phyloP scores from a whole-genome alignment of 2,797 vertebrate genomes.

The Mallotus villosus region DNA sequence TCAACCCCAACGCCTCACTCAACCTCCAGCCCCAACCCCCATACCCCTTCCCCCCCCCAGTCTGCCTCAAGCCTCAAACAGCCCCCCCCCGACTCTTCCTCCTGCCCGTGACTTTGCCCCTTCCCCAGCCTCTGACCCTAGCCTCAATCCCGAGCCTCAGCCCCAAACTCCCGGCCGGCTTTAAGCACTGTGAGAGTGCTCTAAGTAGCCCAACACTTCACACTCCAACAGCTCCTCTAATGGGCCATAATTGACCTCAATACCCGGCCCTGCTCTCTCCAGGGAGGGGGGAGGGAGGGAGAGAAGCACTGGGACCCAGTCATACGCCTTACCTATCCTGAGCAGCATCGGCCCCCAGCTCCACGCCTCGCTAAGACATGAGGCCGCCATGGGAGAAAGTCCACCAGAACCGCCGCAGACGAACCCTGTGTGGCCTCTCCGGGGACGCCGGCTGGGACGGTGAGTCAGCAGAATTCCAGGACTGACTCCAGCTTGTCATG shows the following conservation, averaged over 20 bases:
- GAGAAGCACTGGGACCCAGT: no score
- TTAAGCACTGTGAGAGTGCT: constrained; percentile 74
- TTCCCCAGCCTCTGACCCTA: no score
- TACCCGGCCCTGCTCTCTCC: constrained; percentile 56
- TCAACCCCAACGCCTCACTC: constrained; percentile 21
- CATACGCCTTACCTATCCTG: no score
- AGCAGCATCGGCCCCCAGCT: no score
- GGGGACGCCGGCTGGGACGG: background rate
- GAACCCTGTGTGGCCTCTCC: background rate
- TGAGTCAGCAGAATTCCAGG: no score
- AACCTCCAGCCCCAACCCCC: constrained; percentile 14
- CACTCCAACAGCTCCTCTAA: constrained; percentile 72
- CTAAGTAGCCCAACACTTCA: constrained; percentile 71
- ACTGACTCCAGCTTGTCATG: no score
- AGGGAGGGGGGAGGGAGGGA: constrained; percentile 28
- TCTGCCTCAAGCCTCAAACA: constrained; percentile 16
- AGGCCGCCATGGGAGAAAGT: no score
- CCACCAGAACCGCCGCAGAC: no score
- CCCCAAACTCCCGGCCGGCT: constrained; percentile 48
- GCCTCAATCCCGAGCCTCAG: background rate
- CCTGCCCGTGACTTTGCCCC: background rate
- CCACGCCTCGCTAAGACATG: no score
- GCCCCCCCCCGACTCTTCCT: background rate
- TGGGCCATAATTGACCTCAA: constrained; percentile 68
- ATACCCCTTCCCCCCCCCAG: no score